Base-by-base conservation (phyloP, 2,888 invertebrate species). In the Homarus gammarus region DNA sequence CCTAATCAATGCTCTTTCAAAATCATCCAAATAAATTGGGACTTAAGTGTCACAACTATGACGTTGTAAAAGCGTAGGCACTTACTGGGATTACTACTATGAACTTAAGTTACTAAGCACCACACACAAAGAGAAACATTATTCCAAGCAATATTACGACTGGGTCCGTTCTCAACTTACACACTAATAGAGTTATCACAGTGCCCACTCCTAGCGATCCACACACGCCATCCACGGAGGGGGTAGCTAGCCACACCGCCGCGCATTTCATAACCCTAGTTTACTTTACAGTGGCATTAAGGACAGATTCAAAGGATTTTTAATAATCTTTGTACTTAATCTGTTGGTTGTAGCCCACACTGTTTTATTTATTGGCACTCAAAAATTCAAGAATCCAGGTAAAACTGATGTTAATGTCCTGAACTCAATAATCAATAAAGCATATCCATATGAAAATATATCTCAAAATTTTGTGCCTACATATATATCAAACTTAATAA, bases 361-460 rank as follows among this genome's bases (percentile, higher is more conserved):
- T 40, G 56, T 79, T 85, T 84, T 84, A 64, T n/a, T 81, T 36
- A 85, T 89, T 89, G 85, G 84, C 84, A 85, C 84, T 56, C 31
- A 81, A 68, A 83, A 83, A 83, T 51, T 87, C 10, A 78, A 89
- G 78, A 89, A 78, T 77, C 78, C 78, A 86, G 64, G 73, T 51
- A 31, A 70, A 72, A 73, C 40, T 73, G 89, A 89, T 73, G 79
- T 44, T 84, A 83, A 81, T 85, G 78, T 84, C 89, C 85, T 89
- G 89, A 84, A 89, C 89, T 89, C 75, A 89, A 87, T 84, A 78
- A 56, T 56, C 70, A 82, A 70, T 64, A 83, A 83, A 84, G 83
- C 88, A 79, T 83, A 89, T 82, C 56, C 56, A 83, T 88, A 89
- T 79, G 89, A 89, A 89, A 89, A 89, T 89, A 89, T 85, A 89